A percentile compares a stretch with the other conserved stretches of the same genome.
These are phyloP conservation scores for Gari tellinella DNA, from an alignment of 2,888 invertebrate species.

Conservation along the genomic window DNA sequence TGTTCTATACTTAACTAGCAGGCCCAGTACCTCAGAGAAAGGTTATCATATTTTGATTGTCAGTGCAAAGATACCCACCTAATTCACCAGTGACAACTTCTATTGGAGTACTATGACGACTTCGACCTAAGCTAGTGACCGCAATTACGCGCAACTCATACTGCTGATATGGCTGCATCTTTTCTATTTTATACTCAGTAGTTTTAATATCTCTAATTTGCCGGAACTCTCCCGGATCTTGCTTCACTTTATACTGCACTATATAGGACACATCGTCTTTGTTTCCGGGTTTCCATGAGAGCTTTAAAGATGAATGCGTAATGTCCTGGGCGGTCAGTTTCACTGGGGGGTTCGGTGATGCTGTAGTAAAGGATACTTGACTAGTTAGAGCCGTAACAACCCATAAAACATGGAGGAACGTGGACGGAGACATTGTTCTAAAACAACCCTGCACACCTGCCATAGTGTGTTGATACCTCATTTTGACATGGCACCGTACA, in stretches of 20 bases:
- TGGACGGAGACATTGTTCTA: constrained; percentile 25
- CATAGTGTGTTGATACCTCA: too few species aligned
- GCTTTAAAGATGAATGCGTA: constrained; percentile 95
- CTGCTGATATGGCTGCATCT: constrained; percentile 95
- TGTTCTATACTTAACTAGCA: too few species aligned
- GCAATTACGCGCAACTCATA: constrained; percentile 98
- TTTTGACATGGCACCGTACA: too few species aligned
- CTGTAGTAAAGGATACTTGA: constrained; percentile 65
- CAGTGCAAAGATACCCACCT: constrained; percentile 87
- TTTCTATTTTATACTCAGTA: constrained; percentile 93
- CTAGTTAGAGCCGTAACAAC: constrained; percentile 40
- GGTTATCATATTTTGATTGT: too few species aligned
- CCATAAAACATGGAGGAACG: constrained; percentile 33
- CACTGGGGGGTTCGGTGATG: constrained; percentile 95
- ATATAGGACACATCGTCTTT: constrained; percentile 94
- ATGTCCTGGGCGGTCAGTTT: constrained; percentile 96
- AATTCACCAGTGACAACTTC: constrained; percentile 98
- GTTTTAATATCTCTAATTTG: constrained; percentile 95
- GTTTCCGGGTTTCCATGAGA: constrained; percentile 91
- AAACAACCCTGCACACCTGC: too few species aligned
- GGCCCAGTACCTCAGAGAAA: too few species aligned
- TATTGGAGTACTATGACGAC: constrained; percentile 94
- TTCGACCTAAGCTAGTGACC: constrained; percentile 96
- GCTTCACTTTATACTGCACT: constrained; percentile 98
- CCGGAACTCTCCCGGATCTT: constrained; percentile 88